phyloP scores from a whole-genome alignment of 1,140 invertebrate species.

The Aradophagus sp. region DNA sequence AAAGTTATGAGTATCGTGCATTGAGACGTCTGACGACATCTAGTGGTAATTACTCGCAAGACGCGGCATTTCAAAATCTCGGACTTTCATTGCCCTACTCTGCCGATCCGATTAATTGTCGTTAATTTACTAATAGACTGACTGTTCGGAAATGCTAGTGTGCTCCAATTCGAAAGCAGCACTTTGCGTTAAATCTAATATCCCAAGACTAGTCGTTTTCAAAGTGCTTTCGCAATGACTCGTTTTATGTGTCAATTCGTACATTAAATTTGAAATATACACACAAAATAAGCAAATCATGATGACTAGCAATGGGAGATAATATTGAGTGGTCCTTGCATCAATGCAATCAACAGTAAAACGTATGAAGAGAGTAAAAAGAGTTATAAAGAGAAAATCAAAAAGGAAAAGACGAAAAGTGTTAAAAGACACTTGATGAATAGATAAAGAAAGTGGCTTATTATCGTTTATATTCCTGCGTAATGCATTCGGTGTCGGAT shows the following conservation, averaged over 20 bases:
- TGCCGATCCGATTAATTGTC: too few relatives aligned
- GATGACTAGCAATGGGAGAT: constrained; percentile 73
- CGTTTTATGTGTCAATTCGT: constrained; percentile 47
- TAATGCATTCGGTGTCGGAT: constrained; percentile 33
- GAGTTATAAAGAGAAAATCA: constrained; percentile 51
- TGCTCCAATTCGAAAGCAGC: too few relatives aligned
- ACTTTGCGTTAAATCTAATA: background rate
- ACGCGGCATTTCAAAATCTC: too few relatives aligned
- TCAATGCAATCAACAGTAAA: constrained; percentile 72
- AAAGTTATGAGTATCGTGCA: too few relatives aligned
- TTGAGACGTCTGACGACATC: too few relatives aligned
- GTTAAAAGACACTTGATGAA: constrained; percentile 54
- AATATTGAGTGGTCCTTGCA: constrained; percentile 75
- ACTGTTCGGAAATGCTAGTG: too few relatives aligned
- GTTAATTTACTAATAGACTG: too few relatives aligned
- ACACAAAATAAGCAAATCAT: constrained; percentile 73
- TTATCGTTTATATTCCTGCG: constrained; percentile 27
- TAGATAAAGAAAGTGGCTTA: constrained; percentile 55
- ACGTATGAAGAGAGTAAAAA: constrained; percentile 62
- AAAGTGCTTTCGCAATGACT: constrained; percentile 22
- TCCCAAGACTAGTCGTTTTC: constrained; percentile 40
- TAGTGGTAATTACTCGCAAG: too few relatives aligned
- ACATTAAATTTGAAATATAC: constrained; percentile 63
- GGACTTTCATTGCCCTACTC: too few relatives aligned
- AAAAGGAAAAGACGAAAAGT: constrained; percentile 44